phyloP scores from a whole-genome alignment of 2,113 vertebrate genomes.

The Rhinolophus sinicus region DNA sequence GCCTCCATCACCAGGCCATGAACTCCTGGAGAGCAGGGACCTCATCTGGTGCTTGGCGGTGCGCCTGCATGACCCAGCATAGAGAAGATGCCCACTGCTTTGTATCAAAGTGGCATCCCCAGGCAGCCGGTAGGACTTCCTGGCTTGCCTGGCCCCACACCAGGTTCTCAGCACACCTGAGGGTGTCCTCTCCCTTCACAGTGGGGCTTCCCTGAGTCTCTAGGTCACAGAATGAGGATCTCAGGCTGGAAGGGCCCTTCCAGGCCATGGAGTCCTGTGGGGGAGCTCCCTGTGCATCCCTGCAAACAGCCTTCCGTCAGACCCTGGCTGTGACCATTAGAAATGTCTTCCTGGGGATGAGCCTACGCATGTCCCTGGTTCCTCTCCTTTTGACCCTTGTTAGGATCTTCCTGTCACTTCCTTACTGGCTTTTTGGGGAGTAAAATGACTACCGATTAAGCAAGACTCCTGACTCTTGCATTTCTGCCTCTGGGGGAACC shows the following conservation, averaged over 20 bases:
- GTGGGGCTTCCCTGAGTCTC: neutral
- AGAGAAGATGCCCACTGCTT: neutral
- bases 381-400: neutral
- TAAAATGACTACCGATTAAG: neutral
- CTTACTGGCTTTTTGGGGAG: neutral
- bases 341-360: neutral
- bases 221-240: neutral
- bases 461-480: too few species aligned
- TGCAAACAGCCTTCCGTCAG: neutral
- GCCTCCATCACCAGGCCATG: neutral
- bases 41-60: neutral
- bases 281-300: too few species aligned
- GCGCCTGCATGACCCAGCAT: neutral
- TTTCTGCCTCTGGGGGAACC: neutral
- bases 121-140: neutral
- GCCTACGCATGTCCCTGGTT: neutral
- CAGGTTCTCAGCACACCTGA: neutral
- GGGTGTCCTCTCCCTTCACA: neutral
- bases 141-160: neutral
- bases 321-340: neutral
- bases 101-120: neutral
- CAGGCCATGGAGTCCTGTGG: rapidly evolving
- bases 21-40: neutral
- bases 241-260: neutral
- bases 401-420: neutral